Evolutionary conservation across 2,113 vertebrate genomes (phyloP).

Genomic region (Brachypteracias leptosomus): DNA sequence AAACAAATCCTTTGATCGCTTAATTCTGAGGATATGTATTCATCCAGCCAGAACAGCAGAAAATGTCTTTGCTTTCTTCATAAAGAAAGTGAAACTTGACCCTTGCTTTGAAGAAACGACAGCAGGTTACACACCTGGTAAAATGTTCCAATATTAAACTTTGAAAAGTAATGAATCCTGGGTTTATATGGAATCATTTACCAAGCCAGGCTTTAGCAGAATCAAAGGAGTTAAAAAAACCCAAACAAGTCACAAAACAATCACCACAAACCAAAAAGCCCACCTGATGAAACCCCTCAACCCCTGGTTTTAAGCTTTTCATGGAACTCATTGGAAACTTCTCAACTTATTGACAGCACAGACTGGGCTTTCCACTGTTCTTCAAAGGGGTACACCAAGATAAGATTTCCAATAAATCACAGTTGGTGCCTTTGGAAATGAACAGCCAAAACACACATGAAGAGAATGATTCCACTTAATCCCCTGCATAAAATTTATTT

Average conservation of each 20-base stretch:
- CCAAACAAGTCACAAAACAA: not conserved
- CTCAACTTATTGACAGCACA: not conserved
- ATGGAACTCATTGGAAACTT: not conserved
- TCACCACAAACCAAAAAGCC: not conserved
- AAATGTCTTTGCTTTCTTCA: not conserved
- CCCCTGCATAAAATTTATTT: not conserved
- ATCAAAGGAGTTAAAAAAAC: not conserved
- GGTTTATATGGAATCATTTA: not conserved
- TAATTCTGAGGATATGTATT: not conserved
- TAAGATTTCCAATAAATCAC: not conserved
- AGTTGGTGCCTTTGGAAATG: not conserved
- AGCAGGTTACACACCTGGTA: not conserved
- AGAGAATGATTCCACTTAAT: not conserved
- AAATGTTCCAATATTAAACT: not conserved
- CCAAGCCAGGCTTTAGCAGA: not conserved
- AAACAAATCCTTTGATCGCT: not conserved
- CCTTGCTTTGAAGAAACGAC: not conserved
- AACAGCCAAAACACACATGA: not conserved
- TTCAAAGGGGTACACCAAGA: not conserved
- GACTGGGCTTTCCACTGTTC: not conserved
- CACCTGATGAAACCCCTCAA: not conserved
- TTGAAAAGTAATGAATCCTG: not conserved
- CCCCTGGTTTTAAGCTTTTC: not conserved
- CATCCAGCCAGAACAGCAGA: not conserved
- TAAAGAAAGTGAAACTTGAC: not conserved